Evolutionary conservation across 1,140 invertebrate species (phyloP), one percentile per base, ranked within the genome.

Genomic region (Apocrypta bakeri): DNA sequence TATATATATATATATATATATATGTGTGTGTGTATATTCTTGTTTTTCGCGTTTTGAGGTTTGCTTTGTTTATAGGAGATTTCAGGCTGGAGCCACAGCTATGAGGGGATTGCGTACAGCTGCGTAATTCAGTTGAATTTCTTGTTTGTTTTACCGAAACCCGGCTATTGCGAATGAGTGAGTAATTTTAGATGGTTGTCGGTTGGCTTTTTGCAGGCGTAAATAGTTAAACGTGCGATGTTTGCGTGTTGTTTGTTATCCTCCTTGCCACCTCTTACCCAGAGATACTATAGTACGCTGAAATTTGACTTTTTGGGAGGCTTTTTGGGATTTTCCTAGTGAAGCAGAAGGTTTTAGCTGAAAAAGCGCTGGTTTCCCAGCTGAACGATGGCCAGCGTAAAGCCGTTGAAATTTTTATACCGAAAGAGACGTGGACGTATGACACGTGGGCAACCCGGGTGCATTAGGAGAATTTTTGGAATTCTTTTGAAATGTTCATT

Each of bases 21-120:
- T n/a, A n/a, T n/a, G n/a, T n/a, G n/a, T n/a, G 42, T 11, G 42
- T 48, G 14, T 42, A 42, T 42, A 48, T 48, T 24, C 63, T 64
- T 69, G 68, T n/a, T 69, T 29, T 69, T 27, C 68, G 12, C 25
- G 68, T 31, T 29, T 69, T 29, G 68, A 69, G 63, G n/a, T 9
- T 66, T 8, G 25, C 63, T 48, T 48, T 48, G 42, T 48, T 48
- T 48, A 48, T 48, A 17, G 12, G 42, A 48, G 21, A 48, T 48
- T 48, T 48, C 42, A 48, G 14, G 11, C 42, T 11, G 42, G 40
- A 9, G 40, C 40, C 1, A 11, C 40, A 12, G 1, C 14, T 42
- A n/a, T n/a, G n/a, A n/a, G n/a, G n/a, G n/a, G n/a, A n/a, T n/a
- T n/a, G n/a, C n/a, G n/a, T n/a, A n/a, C n/a, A n/a, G n/a, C n/a